Evolutionary conservation across 2,797 vertebrate species (phyloP).

Genomic region (Manis pentadactyla): DNA sequence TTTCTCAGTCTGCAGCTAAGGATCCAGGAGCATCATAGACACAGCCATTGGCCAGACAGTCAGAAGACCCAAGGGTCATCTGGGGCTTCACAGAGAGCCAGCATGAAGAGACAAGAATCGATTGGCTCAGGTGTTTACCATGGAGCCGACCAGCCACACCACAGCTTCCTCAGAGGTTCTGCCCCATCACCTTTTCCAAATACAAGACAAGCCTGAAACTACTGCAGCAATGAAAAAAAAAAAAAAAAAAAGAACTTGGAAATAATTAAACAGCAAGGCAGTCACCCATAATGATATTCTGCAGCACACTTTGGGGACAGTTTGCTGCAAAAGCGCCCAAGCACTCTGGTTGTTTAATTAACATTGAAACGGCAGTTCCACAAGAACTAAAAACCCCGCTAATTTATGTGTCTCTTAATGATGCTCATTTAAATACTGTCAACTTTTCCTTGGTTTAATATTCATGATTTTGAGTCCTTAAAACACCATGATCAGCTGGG

Average conservation of each 20-base stretch:
- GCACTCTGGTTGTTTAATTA: slow-evolving; percentile 92
- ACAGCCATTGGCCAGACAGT: neutral
- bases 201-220: slow-evolving; percentile 91
- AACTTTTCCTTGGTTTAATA: slow-evolving; percentile 90
- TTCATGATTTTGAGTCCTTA: slow-evolving; percentile 91
- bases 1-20: slow-evolving; percentile 40
- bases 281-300: slow-evolving; percentile 92
- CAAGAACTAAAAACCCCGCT: slow-evolving; percentile 91
- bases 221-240: slow-evolving; percentile 84
- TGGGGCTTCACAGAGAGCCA: neutral
- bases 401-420: slow-evolving; percentile 93
- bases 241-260: slow-evolving; percentile 88
- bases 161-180: slow-evolving; percentile 85
- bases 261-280: slow-evolving; percentile 92
- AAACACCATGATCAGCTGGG: slow-evolving; percentile 80
- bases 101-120: neutral
- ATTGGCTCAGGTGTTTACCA: neutral
- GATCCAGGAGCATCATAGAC: neutral
- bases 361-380: slow-evolving; percentile 90
- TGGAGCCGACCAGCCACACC: slow-evolving; percentile 76
- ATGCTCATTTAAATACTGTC: slow-evolving; percentile 93
- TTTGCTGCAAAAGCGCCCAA: slow-evolving; percentile 89
- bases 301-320: slow-evolving; percentile 90
- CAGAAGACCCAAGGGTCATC: neutral
- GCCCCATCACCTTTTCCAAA: slow-evolving; percentile 87